These are phyloP conservation scores for Meandrusa payeni DNA, from an alignment of 2,888 invertebrate species.

Conservation along the genomic window DNA sequence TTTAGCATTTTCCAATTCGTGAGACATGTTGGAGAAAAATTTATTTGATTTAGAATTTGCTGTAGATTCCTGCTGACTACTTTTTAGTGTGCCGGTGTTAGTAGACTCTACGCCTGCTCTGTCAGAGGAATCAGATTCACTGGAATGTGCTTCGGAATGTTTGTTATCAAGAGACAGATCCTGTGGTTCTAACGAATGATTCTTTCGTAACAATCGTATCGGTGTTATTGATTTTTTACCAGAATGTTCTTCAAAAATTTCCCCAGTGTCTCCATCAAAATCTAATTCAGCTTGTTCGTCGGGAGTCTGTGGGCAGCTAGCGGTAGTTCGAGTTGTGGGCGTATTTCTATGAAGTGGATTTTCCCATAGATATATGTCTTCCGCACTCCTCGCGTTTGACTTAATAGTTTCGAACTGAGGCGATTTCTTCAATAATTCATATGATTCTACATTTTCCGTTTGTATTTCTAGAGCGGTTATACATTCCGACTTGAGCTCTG, in stretches of 20 bases:
- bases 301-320: conserved; percentile 82
- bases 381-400: conserved; percentile 75
- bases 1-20: conserved; percentile 72
- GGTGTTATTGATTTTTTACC: conserved; percentile 86
- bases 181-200: conserved; percentile 58
- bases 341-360: conserved; percentile 85
- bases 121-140: conserved; percentile 70
- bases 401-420: conserved; percentile 60
- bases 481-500: conserved; percentile 45
- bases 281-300: conserved; percentile 87
- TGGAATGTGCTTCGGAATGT: conserved; percentile 54
- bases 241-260: conserved; percentile 83
- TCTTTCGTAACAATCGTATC: conserved; percentile 80
- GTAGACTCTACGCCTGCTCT: conserved; percentile 42
- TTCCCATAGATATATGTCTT: conserved; percentile 90
- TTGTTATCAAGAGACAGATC: conserved; percentile 42
- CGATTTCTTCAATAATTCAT: conserved; percentile 54
- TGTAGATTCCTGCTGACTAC: conserved; percentile 38
- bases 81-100: conserved; percentile 37
- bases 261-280: conserved; percentile 81
- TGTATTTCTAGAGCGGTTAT: conserved; percentile 41
- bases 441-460: conserved; percentile 41
- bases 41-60: conserved; percentile 68
- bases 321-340: conserved; percentile 62
- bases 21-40: conserved; percentile 76